A percentile compares a stretch with the other conserved stretches of the same genome.
phyloP scores from a whole-genome alignment of 1,140 invertebrate species.

The Trichogramma pretiosum region DNA sequence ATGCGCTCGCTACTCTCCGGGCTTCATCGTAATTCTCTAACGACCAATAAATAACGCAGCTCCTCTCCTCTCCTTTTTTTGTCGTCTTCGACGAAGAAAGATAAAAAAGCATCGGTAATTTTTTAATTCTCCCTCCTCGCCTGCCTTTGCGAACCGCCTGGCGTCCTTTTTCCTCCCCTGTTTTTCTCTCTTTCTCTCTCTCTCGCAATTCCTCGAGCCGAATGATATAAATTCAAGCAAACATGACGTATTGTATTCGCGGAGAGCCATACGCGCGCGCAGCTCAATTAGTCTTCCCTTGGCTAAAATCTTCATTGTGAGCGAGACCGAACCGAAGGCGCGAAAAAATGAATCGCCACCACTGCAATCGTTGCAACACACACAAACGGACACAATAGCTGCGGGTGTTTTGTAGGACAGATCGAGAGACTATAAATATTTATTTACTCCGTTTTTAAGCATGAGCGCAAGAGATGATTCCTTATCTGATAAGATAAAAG shows the following conservation, averaged over 20 bases:
- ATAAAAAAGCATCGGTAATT: conserved; percentile 19
- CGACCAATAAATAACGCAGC: conserved; percentile 17
- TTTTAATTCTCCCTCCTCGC: conserved; percentile 15
- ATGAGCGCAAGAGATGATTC: background rate
- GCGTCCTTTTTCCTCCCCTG: too few species aligned
- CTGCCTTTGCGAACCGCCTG: too few species aligned
- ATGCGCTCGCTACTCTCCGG: too few species aligned
- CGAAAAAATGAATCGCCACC: conserved; percentile 12
- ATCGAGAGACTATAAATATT: conserved; percentile 9
- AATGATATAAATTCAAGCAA: conserved; percentile 11
- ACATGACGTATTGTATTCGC: too few species aligned
- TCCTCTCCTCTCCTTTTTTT: background rate
- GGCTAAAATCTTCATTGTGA: conserved; percentile 17
- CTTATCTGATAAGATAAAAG: conserved; percentile 12
- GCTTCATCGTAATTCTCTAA: conserved; percentile 19
- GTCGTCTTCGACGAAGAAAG: background rate
- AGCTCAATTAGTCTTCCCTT: conserved; percentile 17
- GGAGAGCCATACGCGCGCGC: conserved; percentile 9
- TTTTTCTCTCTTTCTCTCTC: too few species aligned
- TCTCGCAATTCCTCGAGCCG: too few species aligned
- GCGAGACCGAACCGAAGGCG: conserved; percentile 1
- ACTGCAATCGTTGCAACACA: too few species aligned
- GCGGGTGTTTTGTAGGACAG: too few species aligned
- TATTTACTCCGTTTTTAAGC: too few species aligned
- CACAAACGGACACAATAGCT: too few species aligned